Conservation (phyloP, 2,888 invertebrate genomes). For the Orchestes rusci region DNA sequence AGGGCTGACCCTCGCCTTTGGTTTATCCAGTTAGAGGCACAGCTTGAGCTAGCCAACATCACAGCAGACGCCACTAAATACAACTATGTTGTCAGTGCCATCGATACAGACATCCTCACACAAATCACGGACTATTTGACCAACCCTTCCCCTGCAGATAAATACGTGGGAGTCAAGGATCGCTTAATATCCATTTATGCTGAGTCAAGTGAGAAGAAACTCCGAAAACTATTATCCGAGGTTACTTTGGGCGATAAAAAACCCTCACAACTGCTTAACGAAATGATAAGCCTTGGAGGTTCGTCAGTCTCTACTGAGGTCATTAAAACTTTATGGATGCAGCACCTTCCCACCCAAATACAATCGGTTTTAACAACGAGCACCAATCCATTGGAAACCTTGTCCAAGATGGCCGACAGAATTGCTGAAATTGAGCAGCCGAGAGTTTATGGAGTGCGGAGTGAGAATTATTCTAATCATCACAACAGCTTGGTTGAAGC, state of each 20-base stretch:
- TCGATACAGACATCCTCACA: no score
- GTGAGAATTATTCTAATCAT: no score
- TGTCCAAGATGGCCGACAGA: conserved; percentile 4
- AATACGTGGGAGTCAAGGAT: not conserved
- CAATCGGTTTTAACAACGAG: conserved; percentile 3
- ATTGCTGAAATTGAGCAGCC: conserved; percentile 5
- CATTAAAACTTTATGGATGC: not conserved
- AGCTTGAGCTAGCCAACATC: no score
- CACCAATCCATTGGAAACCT: not conserved
- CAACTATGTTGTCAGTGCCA: no score
- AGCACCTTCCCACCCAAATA: conserved; percentile 1
- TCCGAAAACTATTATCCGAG: conserved; percentile 4
- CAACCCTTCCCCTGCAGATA: no score
- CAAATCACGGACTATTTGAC: no score
- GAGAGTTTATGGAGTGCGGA: no score
- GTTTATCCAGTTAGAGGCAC: no score
- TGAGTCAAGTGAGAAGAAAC: conserved; percentile 6
- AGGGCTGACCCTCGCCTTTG: no score
- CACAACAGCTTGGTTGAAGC: not conserved
- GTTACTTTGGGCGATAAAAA: conserved; percentile 1
- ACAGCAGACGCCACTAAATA: no score
- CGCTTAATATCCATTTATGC: not conserved
- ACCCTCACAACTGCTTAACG: conserved; percentile 1
- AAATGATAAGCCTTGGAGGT: conserved; percentile 1
- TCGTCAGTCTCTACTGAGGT: not conserved